Percentiles rank a stretch among this genome's conserved stretches.
Conservation (phyloP, 1,140 invertebrate species). For the Heliothis virescens region DNA sequence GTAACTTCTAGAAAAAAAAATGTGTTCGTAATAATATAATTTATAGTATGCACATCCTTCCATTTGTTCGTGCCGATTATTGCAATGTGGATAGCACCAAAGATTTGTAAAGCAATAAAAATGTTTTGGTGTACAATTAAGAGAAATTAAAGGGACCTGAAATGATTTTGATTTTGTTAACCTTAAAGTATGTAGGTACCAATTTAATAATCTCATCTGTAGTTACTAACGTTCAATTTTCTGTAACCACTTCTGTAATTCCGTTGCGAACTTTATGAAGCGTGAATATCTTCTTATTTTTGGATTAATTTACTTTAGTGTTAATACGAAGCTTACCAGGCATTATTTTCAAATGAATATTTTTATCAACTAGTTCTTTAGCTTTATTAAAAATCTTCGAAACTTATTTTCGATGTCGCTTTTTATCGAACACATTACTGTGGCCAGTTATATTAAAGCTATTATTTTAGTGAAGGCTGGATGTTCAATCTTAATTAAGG, state of each 20-base stretch:
- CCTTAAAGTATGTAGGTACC: conserved; percentile 81
- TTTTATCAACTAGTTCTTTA: conserved; percentile 63
- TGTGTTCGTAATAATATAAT: conserved; percentile 82
- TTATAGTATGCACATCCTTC: conserved; percentile 66
- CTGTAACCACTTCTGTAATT: conserved; percentile 75
- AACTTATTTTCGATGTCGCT: conserved; percentile 62
- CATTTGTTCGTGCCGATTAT: conserved; percentile 78
- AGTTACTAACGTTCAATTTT: conserved; percentile 68
- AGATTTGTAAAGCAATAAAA: conserved; percentile 83
- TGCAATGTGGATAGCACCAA: conserved; percentile 84
- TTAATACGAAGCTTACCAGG: conserved; percentile 68
- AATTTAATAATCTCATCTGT: conserved; percentile 82
- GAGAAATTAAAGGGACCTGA: conserved; percentile 84
- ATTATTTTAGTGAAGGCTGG: conserved; percentile 77
- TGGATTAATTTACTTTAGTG: conserved; percentile 77
- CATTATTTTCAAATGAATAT: conserved; percentile 69
- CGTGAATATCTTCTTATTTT: conserved; percentile 75
- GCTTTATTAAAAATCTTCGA: conserved; percentile 70
- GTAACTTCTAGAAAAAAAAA: conserved; percentile 77
- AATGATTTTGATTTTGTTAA: conserved; percentile 82
- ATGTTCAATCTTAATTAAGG: conserved; percentile 63
- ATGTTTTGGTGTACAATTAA: conserved; percentile 85
- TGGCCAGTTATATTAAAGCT: conserved; percentile 83
- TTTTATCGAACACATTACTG: conserved; percentile 78
- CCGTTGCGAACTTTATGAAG: conserved; percentile 68